Evolutionary conservation across 2,113 vertebrate genomes (phyloP).

Genomic region (Scortum barcoo): DNA sequence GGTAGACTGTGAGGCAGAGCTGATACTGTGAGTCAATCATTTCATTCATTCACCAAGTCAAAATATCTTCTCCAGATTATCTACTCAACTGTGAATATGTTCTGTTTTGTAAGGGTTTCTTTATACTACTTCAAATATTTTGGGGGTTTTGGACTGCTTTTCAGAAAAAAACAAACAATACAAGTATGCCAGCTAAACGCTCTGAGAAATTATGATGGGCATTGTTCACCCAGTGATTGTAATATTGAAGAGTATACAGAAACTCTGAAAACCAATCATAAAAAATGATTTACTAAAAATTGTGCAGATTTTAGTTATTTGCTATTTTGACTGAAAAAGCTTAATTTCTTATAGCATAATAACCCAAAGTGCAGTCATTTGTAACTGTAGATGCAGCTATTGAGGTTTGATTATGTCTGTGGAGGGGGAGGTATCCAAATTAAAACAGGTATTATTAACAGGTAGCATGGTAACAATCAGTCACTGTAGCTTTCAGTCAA

Average conservation of each 20-base stretch:
- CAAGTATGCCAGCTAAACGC: neutral
- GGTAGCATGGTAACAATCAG: slow-evolving; percentile 25
- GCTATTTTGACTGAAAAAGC: neutral
- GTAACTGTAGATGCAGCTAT: slow-evolving; percentile 5
- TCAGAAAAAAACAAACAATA: neutral
- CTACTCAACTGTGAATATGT: neutral
- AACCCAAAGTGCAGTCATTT: slow-evolving; percentile 16
- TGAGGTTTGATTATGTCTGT: slow-evolving; percentile 14
- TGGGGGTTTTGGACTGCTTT: neutral
- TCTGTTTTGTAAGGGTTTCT: neutral
- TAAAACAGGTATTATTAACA: slow-evolving; percentile 29
- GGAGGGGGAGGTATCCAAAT: slow-evolving; percentile 30
- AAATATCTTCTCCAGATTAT: neutral
- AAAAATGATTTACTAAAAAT: neutral
- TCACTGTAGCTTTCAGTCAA: slow-evolving; percentile 31
- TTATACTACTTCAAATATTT: no score
- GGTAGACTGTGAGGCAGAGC: neutral
- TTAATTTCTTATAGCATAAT: neutral
- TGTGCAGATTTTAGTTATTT: neutral
- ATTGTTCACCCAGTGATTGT: neutral
- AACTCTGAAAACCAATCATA: neutral
- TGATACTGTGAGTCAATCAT: neutral
- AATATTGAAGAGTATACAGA: neutral
- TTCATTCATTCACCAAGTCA: neutral
- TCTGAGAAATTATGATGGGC: neutral